Evolutionary conservation across 2,888 invertebrate genomes (phyloP), one percentile per base, ranked within the genome.

Genomic region (Apocheima hispidaria): DNA sequence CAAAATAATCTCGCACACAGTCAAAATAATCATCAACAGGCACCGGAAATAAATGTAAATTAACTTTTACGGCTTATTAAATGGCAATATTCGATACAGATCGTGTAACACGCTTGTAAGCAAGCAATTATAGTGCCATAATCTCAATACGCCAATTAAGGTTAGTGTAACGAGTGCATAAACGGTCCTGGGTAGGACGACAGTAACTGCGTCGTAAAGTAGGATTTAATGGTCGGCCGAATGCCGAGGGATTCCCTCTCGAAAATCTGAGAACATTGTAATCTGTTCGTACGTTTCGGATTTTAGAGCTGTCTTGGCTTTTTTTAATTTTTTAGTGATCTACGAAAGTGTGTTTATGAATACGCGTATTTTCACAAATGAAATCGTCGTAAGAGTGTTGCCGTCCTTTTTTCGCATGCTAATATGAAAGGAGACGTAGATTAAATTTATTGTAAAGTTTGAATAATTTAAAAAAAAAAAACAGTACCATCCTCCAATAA

Each of bases 101-200:
- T 35, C 56, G 16, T 38, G 51, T 61, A 38, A 40, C 23, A 18
- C 7, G 44, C 43, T 40, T 60, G 49, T 54, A 54, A 60, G 50
- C 52, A 61, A 51, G 41, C 61, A 54, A 56, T 86, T 84, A 87
- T 79, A 77, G 60, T 71, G 73, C 75, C 76, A 83, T 89, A 87
- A 90, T 89, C 87, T 89, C 40, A 40, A 51, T 51, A 86, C 78
- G 79, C 83, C 90, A 90, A 90, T 91, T 90, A 90, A 84, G 85
- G 85, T 86, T 82, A 84, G 83, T 84, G 78, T 85, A 81, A 85
- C 86, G 83, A 83, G 80, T 84, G 82, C 79, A 80, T 86, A 84
- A 88, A 82, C 81, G 86, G 74, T 82, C 78, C 79, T 70, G 18
- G 4, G 46, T 18, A 46, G 38, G 43, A 28, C 73, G 71, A 71